phyloP scores from a whole-genome alignment of 2,888 invertebrate species.

The Metopia argyrocephala region DNA sequence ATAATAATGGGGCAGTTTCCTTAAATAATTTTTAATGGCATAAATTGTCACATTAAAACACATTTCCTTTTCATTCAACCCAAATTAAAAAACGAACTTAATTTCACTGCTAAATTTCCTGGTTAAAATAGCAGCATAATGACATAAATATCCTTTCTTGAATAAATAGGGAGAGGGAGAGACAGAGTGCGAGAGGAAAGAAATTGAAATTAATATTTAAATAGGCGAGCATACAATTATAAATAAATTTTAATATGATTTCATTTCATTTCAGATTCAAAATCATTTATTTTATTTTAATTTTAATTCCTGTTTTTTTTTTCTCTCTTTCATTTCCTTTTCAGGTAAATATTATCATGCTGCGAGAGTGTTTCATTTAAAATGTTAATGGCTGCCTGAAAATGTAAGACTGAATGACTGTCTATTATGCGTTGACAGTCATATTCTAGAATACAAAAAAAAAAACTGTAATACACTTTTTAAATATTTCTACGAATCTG shows the following conservation, averaged over 20 bases:
- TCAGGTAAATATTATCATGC: constrained; percentile 46
- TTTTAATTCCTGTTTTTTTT: not conserved
- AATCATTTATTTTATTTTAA: not conserved
- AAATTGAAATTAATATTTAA: not conserved
- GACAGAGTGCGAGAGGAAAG: not conserved
- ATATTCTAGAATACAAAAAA: not conserved
- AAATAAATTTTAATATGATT: constrained; percentile 50
- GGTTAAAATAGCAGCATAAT: not conserved
- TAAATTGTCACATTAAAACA: too few relatives aligned
- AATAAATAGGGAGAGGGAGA: not conserved
- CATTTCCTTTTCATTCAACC: not conserved
- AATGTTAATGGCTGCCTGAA: not conserved
- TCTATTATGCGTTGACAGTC: not conserved
- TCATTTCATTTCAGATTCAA: constrained; percentile 14
- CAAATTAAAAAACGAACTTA: not conserved
- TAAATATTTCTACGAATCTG: too few relatives aligned
- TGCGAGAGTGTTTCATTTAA: not conserved
- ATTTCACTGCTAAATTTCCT: not conserved
- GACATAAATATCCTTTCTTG: not conserved
- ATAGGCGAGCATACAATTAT: constrained; percentile 39
- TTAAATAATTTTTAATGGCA: not conserved
- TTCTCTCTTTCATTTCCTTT: not conserved
- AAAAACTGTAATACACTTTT: too few relatives aligned
- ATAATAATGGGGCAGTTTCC: too few relatives aligned
- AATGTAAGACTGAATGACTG: not conserved